Evolutionary conservation across 2,888 invertebrate species (phyloP), one percentile per base, ranked within the genome.

Genomic region (Leptopilina drosophilae): DNA sequence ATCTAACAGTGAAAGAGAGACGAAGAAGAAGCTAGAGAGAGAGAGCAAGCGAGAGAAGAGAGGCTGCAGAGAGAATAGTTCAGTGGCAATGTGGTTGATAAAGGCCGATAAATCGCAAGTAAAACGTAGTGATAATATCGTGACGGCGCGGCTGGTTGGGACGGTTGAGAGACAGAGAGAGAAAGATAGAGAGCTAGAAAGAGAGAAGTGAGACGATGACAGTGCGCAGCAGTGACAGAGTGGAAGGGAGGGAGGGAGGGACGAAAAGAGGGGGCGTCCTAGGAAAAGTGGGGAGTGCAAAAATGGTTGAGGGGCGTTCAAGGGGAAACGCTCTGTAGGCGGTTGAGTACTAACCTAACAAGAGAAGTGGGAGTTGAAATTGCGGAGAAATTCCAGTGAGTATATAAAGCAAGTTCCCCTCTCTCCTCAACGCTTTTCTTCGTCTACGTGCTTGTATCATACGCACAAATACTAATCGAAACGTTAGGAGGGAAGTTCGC

Each of bases 41-140:
- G 56, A n/a, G 33, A 53, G 26, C 49, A 66, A 69, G 76, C 40
- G 73, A 40, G 40, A 77, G 82, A 73, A 82, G 80, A 9, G 80
- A 80, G 78, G 73, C 79, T 82, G 82, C 78, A 83, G 77, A 66
- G 65, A 85, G 65, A 85, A 86, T 82, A 83, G 85, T 85, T 87
- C 86, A 83, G 85, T 87, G 86, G 86, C 87, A 87, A 86, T 88
- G 88, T 87, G 88, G 87, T 89, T 88, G 90, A 90, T 90, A 90
- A 90, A 89, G 88, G 86, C 87, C 88, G 89, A 89, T 90, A 90
- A 90, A 90, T 90, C 90, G 89, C 87, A 87, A 88, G 89, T 89
- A 89, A 89, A 89, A 88, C 88, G 88, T 85, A 89, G 89, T 88
- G 90, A 90, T 90, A 90, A 90, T 89, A 90, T 90, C 89, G 87